Base-by-base conservation (phyloP, 1,140 invertebrate species). In the Pseudomyrmex flavicornis region DNA sequence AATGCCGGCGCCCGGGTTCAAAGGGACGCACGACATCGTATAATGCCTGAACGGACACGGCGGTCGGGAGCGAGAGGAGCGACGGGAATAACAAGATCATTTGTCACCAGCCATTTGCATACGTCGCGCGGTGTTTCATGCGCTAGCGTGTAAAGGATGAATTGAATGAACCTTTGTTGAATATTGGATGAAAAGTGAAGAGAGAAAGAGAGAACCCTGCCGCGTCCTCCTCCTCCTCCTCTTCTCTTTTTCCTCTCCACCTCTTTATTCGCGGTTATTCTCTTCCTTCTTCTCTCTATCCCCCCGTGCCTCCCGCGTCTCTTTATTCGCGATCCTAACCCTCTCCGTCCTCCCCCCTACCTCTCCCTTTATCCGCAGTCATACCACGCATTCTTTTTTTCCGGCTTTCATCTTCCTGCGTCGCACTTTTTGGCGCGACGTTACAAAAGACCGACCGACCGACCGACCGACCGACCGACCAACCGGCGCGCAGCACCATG, bases 61-160 rank as follows among this genome's bases (percentile, higher is more conserved):
- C 46, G 65, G 62, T 44, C 20, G 61, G 46, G 59, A 87, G 54
- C 58, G 69, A 82, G 75, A 75, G 62, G 82, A 61, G 66, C 84
- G 70, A 83, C 85, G 84, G 88, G 90, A 92, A 93, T 92, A 93
- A 93, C 93, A 93, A 93, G 92, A 93, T 94, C 93, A 93, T 94
- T 93, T 94, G 92, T 94, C 92, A 94, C 90, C 85, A 82, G 82
- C 85, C 90, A 93, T 94, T 94, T 93, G 92, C 93, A 93, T 94
- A 93, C 88, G 92, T 92, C 92, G 89, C 89, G 68, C 72, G 82
- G 70, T 85, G 84, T 84, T 87, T 84, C 87, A 83, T 85, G 89
- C 62, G 61, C 74, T 86, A 86, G 91, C 85, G 90, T 91, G 89
- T 90, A 91, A 35, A 92, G 89, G 87, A 92, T 92, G 90, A 92